Conservation (phyloP, 2,113 vertebrate species). For the Prunella fulvescens region DNA sequence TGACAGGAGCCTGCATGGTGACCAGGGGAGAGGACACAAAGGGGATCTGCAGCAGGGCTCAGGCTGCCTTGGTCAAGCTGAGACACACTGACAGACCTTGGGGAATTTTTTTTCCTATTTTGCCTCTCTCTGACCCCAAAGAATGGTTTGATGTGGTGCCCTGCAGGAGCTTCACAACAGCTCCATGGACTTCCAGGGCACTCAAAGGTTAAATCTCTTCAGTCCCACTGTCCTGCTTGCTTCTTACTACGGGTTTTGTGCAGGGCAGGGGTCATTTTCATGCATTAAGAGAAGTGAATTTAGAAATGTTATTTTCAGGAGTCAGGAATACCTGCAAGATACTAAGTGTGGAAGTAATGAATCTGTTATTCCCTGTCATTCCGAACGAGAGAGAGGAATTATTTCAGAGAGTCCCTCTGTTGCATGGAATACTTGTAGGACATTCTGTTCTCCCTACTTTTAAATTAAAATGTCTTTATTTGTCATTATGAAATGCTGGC, state of each 20-base stretch:
- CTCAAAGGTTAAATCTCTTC: not conserved
- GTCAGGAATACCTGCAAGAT: not conserved
- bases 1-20: not conserved
- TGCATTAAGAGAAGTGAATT: not conserved
- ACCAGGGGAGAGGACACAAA: not conserved
- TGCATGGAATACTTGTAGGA: not conserved
- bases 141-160: not conserved
- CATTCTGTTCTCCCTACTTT: not conserved
- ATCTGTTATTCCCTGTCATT: not conserved
- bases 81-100: not conserved
- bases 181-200: not conserved
- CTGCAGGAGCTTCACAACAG: not conserved
- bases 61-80: not conserved
- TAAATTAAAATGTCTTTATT: conserved; percentile 24
- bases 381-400: not conserved
- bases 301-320: conserved; percentile 9
- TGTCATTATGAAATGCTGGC: not conserved
- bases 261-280: not conserved
- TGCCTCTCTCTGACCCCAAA: not conserved
- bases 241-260: not conserved
- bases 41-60: not conserved
- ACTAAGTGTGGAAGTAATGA: not conserved
- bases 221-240: not conserved
- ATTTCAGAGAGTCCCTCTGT: not conserved
- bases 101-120: not conserved